Evolutionary conservation across 2,888 invertebrate genomes (phyloP).

Genomic region (Acheta domesticus): DNA sequence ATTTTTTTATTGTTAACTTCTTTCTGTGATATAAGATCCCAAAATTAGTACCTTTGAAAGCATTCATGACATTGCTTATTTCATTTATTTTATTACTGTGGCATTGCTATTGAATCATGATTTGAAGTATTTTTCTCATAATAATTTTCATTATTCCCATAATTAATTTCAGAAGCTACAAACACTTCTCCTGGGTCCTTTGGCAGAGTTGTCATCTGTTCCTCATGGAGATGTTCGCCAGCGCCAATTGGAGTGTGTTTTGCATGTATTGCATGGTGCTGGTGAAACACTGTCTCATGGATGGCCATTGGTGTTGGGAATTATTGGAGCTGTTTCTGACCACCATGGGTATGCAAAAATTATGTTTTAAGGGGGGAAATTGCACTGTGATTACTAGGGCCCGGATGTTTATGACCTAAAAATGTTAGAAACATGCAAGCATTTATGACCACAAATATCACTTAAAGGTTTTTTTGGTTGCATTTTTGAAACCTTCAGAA

Average conservation of each 20-base stretch:
- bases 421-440: no score
- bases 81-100: background rate
- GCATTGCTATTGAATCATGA: background rate
- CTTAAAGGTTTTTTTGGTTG: no score
- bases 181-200: constrained; percentile 78
- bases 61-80: no score
- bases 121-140: background rate
- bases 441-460: no score
- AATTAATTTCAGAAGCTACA: constrained; percentile 63
- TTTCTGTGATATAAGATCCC: no score
- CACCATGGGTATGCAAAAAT: constrained; percentile 71
- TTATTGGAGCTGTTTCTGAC: constrained; percentile 91
- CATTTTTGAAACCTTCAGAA: no score
- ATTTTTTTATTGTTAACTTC: no score
- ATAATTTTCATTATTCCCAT: background rate
- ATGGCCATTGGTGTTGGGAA: constrained; percentile 91
- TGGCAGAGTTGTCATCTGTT: constrained; percentile 87
- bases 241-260: constrained; percentile 89
- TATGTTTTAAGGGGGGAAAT: background rate
- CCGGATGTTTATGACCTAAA: no score
- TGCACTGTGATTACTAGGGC: background rate
- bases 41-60: no score
- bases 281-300: constrained; percentile 91
- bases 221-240: constrained; percentile 91
- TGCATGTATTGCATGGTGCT: constrained; percentile 86